phyloP scores from a whole-genome alignment of 1,140 invertebrate species.

The Fragariocoptes setiger region DNA sequence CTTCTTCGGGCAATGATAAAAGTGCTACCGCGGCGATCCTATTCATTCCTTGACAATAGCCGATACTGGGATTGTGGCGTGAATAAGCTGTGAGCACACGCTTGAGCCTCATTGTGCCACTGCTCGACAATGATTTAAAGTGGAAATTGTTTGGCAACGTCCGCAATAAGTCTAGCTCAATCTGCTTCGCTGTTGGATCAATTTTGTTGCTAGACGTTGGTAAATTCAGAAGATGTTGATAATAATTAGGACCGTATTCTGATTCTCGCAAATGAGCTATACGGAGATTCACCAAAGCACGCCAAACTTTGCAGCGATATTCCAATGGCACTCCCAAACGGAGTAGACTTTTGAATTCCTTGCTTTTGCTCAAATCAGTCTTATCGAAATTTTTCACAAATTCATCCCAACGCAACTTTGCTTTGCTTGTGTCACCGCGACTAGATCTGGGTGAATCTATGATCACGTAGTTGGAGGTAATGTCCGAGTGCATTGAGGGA shows the following conservation, averaged over 20 bases:
- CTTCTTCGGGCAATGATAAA: slow-evolving; percentile 24
- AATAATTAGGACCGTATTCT: slow-evolving; percentile 5
- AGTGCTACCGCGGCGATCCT: slow-evolving; percentile 23
- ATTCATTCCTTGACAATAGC: slow-evolving; percentile 26
- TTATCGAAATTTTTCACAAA: slow-evolving; percentile 15
- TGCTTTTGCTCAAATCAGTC: slow-evolving; percentile 12
- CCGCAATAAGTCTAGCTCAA: slow-evolving; percentile 22
- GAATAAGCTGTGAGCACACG: slow-evolving; percentile 21
- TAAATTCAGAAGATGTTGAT: slow-evolving; percentile 1
- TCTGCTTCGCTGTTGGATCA: slow-evolving; percentile 14
- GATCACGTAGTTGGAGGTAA: not conserved
- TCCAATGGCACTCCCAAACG: slow-evolving; percentile 16
- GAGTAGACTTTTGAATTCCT: slow-evolving; percentile 15
- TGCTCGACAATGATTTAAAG: slow-evolving; percentile 19
- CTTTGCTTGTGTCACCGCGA: not conserved
- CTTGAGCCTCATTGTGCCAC: slow-evolving; percentile 19
- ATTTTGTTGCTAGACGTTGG: not conserved
- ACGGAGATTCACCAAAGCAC: slow-evolving; percentile 9
- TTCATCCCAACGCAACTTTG: slow-evolving; percentile 17
- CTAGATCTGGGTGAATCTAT: not conserved
- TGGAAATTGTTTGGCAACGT: slow-evolving; percentile 23
- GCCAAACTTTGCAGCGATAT: slow-evolving; percentile 15
- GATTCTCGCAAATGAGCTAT: slow-evolving; percentile 1
- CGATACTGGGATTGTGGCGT: slow-evolving; percentile 19
- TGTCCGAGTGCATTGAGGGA: too few species aligned